phyloP scores from a whole-genome alignment of 2,888 invertebrate species.

The Parascotia fuliginaria region DNA sequence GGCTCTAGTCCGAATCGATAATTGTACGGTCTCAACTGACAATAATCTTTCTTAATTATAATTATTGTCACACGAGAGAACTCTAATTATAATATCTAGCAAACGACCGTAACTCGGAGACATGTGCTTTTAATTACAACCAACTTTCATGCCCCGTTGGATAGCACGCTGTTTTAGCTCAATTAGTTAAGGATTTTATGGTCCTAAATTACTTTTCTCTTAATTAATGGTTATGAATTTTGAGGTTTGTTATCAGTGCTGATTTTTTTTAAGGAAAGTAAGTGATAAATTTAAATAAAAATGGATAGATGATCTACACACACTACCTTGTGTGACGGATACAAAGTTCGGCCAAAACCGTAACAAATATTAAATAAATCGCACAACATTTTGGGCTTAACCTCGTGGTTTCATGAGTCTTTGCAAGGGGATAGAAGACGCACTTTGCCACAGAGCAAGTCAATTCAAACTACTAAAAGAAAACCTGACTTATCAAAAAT shows the following conservation, averaged over 20 bases:
- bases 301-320: too few relatives aligned
- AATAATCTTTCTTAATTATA: conserved; percentile 22
- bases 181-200: conserved; percentile 4
- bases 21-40: conserved; percentile 10
- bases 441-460: too few relatives aligned
- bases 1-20: neutral
- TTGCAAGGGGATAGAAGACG: too few relatives aligned
- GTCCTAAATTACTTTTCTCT: neutral
- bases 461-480: too few relatives aligned
- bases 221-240: neutral
- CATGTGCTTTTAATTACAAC: conserved; percentile 36
- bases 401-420: too few relatives aligned
- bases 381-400: too few relatives aligned
- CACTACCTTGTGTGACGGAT: too few relatives aligned
- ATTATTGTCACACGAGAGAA: conserved; percentile 13
- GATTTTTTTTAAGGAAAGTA: too few relatives aligned
- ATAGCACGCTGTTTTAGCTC: conserved; percentile 3
- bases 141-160: conserved; percentile 11
- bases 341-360: too few relatives aligned
- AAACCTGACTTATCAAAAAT: too few relatives aligned
- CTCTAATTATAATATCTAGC: conserved; percentile 18
- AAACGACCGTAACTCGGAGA: conserved; percentile 16
- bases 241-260: neutral
- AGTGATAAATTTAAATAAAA: too few relatives aligned
- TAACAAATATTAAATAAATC: too few relatives aligned